phyloP scores from a whole-genome alignment of 2,113 vertebrate genomes.

The Aythya baeri region DNA sequence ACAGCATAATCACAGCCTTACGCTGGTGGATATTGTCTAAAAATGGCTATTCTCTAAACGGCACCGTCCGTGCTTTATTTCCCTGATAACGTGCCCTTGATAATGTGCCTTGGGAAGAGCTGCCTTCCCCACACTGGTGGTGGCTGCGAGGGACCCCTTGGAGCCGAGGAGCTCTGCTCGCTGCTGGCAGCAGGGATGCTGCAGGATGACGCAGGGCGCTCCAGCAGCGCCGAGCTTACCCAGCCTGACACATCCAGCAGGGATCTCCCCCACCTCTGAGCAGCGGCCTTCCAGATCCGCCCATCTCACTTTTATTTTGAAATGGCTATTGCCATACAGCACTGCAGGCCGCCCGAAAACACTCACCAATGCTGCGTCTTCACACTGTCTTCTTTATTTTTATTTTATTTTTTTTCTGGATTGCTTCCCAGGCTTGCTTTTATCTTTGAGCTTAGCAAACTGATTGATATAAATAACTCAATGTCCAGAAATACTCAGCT shows the following conservation, averaged over 20 bases:
- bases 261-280: neutral
- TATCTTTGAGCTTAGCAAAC: slow-evolving; percentile 29
- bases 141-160: neutral
- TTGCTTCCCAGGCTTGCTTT: slow-evolving; percentile 26
- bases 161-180: neutral
- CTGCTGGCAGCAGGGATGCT: neutral
- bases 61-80: neutral
- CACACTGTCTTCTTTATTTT: neutral
- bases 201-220: neutral
- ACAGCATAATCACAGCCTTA: neutral
- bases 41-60: neutral
- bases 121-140: neutral
- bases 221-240: neutral
- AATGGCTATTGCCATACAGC: neutral
- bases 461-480: slow-evolving; percentile 36
- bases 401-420: slow-evolving; percentile 27
- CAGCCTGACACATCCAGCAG: neutral
- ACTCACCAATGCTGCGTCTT: neutral
- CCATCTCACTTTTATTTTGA: neutral
- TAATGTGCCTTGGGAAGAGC: neutral
- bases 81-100: neutral
- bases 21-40: neutral
- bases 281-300: neutral
- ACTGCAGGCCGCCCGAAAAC: neutral
- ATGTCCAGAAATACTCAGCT: slow-evolving; percentile 37